Evolutionary conservation across 2,797 vertebrate species (phyloP).

Genomic region (Florisuga fusca): DNA sequence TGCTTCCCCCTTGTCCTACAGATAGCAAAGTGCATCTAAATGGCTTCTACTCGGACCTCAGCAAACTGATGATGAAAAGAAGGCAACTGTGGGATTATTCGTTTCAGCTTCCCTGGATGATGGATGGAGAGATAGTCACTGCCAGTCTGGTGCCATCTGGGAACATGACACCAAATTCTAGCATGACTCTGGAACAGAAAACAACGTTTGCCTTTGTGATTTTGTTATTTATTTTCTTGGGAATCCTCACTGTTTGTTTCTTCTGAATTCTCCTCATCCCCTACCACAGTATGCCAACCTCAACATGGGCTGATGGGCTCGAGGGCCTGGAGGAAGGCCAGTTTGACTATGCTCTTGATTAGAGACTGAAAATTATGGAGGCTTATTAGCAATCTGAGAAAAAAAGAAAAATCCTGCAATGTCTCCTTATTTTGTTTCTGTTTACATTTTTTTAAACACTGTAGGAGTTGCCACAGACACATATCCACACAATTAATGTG

Average conservation of each 20-base stretch:
- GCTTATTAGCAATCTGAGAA: neutral
- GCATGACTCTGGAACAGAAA: constrained; percentile 89
- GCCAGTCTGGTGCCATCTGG: constrained; percentile 74
- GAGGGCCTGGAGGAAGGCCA: constrained; percentile 88
- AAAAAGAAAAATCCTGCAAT: neutral
- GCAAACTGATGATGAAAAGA: constrained; percentile 78
- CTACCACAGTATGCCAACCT: constrained; percentile 87
- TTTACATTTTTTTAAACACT: neutral
- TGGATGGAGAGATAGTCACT: constrained; percentile 83
- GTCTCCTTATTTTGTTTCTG: neutral
- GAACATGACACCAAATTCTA: constrained; percentile 67
- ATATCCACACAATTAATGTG: neutral
- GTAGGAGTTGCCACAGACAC: neutral
- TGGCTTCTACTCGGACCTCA: constrained; percentile 50
- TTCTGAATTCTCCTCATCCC: constrained; percentile 88
- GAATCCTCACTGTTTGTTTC: constrained; percentile 86
- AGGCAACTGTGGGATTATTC: constrained; percentile 66
- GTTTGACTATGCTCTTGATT: constrained; percentile 86
- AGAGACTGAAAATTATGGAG: constrained; percentile 7
- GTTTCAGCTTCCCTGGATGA: constrained; percentile 77
- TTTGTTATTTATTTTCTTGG: constrained; percentile 87
- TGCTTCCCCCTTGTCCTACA: constrained; percentile 34
- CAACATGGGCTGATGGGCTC: constrained; percentile 86
- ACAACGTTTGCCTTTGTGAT: constrained; percentile 86
- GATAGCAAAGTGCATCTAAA: constrained; percentile 66